A percentile compares a stretch with the other conserved stretches of the same genome.
phyloP scores from a whole-genome alignment of 2,888 invertebrate genomes.

The Phortica okadai region DNA sequence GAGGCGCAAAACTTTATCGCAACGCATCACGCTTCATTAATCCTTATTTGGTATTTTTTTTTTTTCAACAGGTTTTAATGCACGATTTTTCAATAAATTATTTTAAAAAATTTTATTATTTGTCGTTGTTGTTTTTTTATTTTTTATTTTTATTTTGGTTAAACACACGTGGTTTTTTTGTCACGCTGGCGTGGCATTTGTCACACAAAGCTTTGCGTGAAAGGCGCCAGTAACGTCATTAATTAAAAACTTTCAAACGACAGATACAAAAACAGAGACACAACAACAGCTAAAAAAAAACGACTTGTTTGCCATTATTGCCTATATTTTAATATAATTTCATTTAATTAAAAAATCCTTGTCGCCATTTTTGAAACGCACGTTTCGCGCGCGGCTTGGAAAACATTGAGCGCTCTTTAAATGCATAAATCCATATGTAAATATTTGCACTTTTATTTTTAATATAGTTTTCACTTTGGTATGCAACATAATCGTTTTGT shows the following conservation, averaged over 20 bases:
- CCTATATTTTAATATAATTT: constrained; percentile 1
- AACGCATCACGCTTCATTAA: constrained; percentile 48
- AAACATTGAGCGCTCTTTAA: not conserved
- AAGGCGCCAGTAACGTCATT: constrained; percentile 30
- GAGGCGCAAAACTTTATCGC: constrained; percentile 36
- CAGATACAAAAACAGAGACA: not conserved
- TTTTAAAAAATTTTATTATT: constrained; percentile 21
- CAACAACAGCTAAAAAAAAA: not conserved
- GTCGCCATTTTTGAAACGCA: not conserved
- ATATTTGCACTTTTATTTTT: constrained; percentile 7
- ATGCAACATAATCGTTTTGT: not conserved
- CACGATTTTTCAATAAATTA: constrained; percentile 11
- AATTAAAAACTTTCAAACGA: constrained; percentile 33
- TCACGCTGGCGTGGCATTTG: not conserved
- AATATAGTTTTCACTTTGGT: not conserved
- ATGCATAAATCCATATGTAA: not conserved
- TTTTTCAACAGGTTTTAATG: not conserved
- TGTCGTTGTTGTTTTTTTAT: constrained; percentile 16
- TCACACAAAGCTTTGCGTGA: constrained; percentile 15
- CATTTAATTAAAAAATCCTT: constrained; percentile 15
- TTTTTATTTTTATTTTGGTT: not conserved
- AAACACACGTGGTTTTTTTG: not conserved
- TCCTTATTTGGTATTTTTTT: constrained; percentile 36
- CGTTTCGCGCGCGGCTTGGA: not conserved
- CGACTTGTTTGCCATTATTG: not conserved